Conservation (phyloP, 2,888 invertebrate species). For the Pammene aurita region DNA sequence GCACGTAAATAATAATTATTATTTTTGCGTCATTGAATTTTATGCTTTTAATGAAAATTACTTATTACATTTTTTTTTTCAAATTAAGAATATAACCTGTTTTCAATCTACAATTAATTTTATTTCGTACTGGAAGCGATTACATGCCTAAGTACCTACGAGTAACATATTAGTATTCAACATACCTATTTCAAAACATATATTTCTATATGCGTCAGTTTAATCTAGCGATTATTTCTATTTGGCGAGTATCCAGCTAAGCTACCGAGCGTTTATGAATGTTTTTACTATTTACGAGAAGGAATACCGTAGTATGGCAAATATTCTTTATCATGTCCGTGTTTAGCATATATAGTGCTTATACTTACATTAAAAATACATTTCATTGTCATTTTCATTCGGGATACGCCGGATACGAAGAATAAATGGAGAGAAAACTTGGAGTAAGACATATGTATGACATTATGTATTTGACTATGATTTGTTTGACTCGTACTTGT, state of each 20-base stretch:
- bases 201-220: conserved; percentile 9
- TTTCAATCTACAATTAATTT: too few species aligned
- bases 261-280: conserved; percentile 6
- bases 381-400: conserved; percentile 30
- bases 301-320: conserved; percentile 2
- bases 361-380: conserved; percentile 37
- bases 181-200: not conserved
- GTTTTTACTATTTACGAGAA: conserved; percentile 22
- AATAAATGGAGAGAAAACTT: conserved; percentile 11
- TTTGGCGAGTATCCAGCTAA: conserved; percentile 23
- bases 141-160: too few species aligned
- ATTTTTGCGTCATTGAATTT: too few species aligned
- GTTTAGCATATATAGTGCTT: conserved; percentile 18
- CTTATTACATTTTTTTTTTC: too few species aligned
- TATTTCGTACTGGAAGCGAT: too few species aligned
- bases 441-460: too few species aligned
- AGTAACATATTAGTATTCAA: too few species aligned
- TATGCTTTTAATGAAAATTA: too few species aligned
- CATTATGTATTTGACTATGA: too few species aligned
- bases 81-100: too few species aligned
- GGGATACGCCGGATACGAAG: not conserved
- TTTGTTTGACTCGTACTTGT: too few species aligned
- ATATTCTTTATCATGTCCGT: conserved; percentile 19
- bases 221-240: not conserved
- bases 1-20: too few species aligned